Conservation (phyloP, 2,888 invertebrate species). For the Gastrophysa polygoni region DNA sequence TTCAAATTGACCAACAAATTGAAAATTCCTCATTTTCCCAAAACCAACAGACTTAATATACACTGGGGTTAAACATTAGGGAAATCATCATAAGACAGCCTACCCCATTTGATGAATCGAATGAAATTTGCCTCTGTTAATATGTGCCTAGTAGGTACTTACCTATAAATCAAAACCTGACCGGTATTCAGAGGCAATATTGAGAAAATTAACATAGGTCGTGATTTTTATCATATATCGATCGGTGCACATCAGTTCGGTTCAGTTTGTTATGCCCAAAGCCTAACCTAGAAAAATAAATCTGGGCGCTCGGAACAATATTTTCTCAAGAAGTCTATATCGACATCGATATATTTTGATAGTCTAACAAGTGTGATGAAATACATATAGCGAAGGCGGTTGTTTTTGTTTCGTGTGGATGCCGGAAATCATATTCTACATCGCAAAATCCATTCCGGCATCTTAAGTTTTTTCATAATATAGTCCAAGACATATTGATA, state of each 20-base stretch:
- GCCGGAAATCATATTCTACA: conserved; percentile 33
- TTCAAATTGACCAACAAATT: no score
- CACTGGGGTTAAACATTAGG: no score
- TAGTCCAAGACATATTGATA: not conserved
- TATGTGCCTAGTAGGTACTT: no score
- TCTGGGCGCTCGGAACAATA: conserved; percentile 40
- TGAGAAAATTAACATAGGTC: not conserved
- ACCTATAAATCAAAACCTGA: no score
- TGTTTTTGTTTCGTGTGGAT: conserved; percentile 24
- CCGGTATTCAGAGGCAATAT: no score
- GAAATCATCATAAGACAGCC: no score
- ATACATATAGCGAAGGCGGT: conserved; percentile 25
- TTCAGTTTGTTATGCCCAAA: not conserved
- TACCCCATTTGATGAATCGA: no score
- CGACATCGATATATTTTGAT: conserved; percentile 41
- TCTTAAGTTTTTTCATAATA: not conserved
- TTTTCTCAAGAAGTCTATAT: conserved; percentile 36
- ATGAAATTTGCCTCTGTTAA: no score
- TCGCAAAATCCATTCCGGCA: no score
- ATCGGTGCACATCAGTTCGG: not conserved
- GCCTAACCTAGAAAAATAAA: conserved; percentile 42
- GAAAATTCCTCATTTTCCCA: no score
- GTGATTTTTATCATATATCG: not conserved
- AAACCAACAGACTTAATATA: no score
- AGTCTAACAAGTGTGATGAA: conserved; percentile 34